Evolutionary conservation across 2,113 vertebrate species (phyloP).

Genomic region (Plestiodon gilberti): DNA sequence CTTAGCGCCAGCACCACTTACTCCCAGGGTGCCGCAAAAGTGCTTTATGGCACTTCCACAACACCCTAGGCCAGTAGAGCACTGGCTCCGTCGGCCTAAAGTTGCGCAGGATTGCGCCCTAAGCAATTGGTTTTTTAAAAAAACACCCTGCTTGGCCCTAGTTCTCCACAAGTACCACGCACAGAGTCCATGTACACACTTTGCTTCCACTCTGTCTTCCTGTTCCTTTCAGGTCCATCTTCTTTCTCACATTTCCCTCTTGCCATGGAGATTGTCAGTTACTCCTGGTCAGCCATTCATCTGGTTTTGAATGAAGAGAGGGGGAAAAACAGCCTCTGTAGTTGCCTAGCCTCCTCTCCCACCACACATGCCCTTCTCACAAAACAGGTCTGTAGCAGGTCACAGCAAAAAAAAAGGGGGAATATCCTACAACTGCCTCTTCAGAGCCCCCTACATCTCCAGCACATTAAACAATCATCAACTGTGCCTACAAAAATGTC

Average conservation of each 20-base stretch:
- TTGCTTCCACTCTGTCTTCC: background rate
- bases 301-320: background rate
- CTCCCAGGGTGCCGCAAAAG: no score
- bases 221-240: no score
- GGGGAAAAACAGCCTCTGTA: background rate
- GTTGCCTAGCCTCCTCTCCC: background rate
- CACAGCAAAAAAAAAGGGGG: no score
- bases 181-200: background rate
- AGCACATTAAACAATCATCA: background rate
- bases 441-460: background rate
- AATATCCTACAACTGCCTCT: background rate
- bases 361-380: background rate
- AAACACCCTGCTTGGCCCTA: background rate
- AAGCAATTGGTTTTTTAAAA: no score
- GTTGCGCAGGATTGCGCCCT: no score
- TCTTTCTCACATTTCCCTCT: background rate
- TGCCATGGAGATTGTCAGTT: background rate
- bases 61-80: no score
- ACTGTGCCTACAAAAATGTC: background rate
- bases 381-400: no score
- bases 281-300: background rate
- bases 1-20: no score
- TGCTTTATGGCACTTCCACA: no score
- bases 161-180: background rate
- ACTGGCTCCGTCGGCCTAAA: no score